Conservation (phyloP, 2,888 invertebrate species). For the Pandemis corylana region DNA sequence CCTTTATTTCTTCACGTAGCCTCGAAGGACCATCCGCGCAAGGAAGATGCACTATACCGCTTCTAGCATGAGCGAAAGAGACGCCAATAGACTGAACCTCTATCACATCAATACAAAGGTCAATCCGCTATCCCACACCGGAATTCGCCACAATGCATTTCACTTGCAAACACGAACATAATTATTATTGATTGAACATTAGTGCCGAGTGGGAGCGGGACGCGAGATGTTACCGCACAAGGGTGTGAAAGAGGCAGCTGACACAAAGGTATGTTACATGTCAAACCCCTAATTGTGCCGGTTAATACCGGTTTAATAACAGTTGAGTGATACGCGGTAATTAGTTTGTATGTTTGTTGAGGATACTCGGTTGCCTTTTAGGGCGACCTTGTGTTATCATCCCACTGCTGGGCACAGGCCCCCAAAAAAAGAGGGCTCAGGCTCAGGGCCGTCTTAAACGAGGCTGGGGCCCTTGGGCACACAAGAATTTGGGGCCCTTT, state of each 20-base stretch:
- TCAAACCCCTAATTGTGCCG: slow-evolving; percentile 70
- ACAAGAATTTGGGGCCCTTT: too few relatives aligned
- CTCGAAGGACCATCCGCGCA: too few relatives aligned
- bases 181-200: slow-evolving; percentile 84
- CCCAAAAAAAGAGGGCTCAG: too few relatives aligned
- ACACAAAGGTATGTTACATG: slow-evolving; percentile 63
- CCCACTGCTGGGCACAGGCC: too few relatives aligned
- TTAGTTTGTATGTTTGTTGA: slow-evolving; percentile 24
- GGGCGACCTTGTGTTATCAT: too few relatives aligned
- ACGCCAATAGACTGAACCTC: too few relatives aligned
- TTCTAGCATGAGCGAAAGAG: too few relatives aligned
- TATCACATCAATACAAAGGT: not conserved
- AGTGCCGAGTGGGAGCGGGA: slow-evolving; percentile 57
- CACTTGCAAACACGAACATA: slow-evolving; percentile 78
- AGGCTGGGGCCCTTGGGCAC: too few relatives aligned
- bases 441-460: too few relatives aligned
- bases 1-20: too few relatives aligned
- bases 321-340: slow-evolving; percentile 39
- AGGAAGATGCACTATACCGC: too few relatives aligned
- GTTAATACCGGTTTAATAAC: slow-evolving; percentile 45
- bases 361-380: not conserved
- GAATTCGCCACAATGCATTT: slow-evolving; percentile 69
- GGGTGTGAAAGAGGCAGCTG: slow-evolving; percentile 49
- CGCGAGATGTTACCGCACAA: slow-evolving; percentile 16
- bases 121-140: slow-evolving; percentile 43